phyloP scores from a whole-genome alignment of 2,797 vertebrate genomes.

The Lagothrix lagotricha region DNA sequence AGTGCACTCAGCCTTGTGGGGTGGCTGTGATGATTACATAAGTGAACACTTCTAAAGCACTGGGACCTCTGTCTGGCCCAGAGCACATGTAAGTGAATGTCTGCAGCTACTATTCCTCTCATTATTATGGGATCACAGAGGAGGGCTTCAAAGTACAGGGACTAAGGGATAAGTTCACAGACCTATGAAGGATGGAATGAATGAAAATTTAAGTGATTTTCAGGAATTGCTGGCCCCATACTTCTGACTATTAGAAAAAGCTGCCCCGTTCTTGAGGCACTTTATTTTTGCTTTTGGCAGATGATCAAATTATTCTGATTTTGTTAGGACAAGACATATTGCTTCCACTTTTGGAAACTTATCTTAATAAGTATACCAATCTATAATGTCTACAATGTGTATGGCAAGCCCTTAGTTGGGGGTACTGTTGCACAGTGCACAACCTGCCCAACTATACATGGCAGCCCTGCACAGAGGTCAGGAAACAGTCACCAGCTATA shows the following conservation, averaged over 20 bases:
- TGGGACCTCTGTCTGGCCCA: not conserved
- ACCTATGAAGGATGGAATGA: not conserved
- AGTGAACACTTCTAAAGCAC: not conserved
- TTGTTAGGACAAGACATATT: not conserved
- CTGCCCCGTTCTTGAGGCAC: not conserved
- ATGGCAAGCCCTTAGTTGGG: not conserved
- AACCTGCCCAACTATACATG: not conserved
- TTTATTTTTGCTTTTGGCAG: not conserved
- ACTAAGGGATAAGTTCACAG: not conserved
- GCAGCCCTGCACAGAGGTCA: not conserved
- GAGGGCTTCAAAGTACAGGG: not conserved
- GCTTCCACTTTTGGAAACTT: not conserved
- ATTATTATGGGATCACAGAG: not conserved
- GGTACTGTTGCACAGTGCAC: not conserved
- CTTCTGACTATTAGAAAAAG: not conserved
- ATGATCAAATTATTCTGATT: not conserved
- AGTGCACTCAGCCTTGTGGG: accelerated
- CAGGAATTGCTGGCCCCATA: too few relatives aligned
- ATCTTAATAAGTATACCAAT: not conserved
- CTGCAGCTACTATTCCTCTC: not conserved
- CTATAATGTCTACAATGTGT: not conserved
- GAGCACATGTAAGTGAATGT: not conserved
- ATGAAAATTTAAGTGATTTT: not conserved
- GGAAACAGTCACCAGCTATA: too few relatives aligned
- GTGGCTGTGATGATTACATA: accelerated